Evolutionary conservation across 2,113 vertebrate genomes (phyloP).

Genomic region (Catharus minimus): DNA sequence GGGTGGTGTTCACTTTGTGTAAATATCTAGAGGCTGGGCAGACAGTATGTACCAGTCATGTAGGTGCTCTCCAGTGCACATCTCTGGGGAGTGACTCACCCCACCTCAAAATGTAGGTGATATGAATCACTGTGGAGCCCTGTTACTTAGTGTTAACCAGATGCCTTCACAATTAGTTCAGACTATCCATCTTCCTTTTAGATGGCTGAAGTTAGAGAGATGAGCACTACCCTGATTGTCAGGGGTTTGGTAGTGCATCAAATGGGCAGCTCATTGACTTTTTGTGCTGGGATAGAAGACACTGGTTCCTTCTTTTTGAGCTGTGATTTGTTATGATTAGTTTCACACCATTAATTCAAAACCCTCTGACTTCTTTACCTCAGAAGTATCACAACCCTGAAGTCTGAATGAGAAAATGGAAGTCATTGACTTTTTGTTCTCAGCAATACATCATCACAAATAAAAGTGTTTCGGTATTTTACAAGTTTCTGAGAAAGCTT

Average conservation of each 20-base stretch:
- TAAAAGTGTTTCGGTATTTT: background rate
- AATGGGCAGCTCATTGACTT: background rate
- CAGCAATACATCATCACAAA: background rate
- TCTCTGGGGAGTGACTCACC: background rate
- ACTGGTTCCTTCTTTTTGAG: background rate
- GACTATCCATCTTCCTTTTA: background rate
- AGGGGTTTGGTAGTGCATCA: background rate
- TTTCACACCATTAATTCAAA: background rate
- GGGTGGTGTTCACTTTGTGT: background rate
- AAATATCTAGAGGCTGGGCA: background rate
- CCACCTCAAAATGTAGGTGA: background rate
- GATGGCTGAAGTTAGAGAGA: background rate
- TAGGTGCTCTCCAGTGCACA: background rate
- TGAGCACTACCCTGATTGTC: background rate
- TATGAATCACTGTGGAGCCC: background rate
- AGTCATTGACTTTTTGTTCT: background rate
- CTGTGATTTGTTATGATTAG: background rate
- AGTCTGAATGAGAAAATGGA: background rate
- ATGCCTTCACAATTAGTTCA: background rate
- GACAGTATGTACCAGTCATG: background rate
- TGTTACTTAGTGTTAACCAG: background rate
- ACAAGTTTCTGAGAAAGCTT: background rate
- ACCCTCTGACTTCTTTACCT: background rate
- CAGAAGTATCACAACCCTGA: background rate
- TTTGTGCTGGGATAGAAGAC: background rate